phyloP scores from a whole-genome alignment of 2,888 invertebrate species.

The Acleris sparsana region DNA sequence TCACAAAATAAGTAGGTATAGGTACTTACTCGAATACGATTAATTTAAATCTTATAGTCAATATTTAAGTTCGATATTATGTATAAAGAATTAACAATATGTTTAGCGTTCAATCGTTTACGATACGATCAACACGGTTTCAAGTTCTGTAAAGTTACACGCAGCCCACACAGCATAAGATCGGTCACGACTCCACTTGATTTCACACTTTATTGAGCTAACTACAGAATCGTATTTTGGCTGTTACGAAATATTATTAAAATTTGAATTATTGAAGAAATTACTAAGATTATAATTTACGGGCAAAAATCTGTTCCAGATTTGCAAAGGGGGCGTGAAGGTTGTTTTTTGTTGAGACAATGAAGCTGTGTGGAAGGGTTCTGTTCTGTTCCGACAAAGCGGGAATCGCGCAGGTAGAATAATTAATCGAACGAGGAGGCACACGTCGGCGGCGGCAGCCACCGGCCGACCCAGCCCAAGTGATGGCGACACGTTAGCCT shows the following conservation, averaged over 20 bases:
- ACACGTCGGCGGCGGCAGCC: constrained; percentile 40
- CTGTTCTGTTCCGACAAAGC: constrained; percentile 16
- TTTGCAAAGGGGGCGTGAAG: constrained; percentile 52
- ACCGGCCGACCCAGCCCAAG: constrained; percentile 8
- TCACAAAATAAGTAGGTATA: too few species aligned
- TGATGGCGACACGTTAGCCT: constrained; percentile 1
- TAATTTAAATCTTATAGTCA: neutral
- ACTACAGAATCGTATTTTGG: neutral
- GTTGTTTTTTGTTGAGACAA: constrained; percentile 32
- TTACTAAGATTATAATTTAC: constrained; percentile 43
- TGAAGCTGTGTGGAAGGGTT: constrained; percentile 37
- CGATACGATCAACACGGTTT: constrained; percentile 39
- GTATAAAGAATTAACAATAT: constrained; percentile 14
- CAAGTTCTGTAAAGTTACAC: constrained; percentile 44
- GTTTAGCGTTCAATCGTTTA: constrained; percentile 25
- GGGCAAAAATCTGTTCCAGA: constrained; percentile 47
- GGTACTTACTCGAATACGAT: neutral
- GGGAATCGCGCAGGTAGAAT: constrained; percentile 55
- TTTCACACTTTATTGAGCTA: neutral
- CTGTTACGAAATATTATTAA: constrained; percentile 2
- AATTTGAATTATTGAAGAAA: constrained; percentile 28
- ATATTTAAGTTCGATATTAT: constrained; percentile 15
- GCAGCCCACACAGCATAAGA: constrained; percentile 42
- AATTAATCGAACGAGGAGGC: constrained; percentile 58
- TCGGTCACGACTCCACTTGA: constrained; percentile 3